Conservation (phyloP, 2,113 vertebrate genomes). For the Crotalus helleri region DNA sequence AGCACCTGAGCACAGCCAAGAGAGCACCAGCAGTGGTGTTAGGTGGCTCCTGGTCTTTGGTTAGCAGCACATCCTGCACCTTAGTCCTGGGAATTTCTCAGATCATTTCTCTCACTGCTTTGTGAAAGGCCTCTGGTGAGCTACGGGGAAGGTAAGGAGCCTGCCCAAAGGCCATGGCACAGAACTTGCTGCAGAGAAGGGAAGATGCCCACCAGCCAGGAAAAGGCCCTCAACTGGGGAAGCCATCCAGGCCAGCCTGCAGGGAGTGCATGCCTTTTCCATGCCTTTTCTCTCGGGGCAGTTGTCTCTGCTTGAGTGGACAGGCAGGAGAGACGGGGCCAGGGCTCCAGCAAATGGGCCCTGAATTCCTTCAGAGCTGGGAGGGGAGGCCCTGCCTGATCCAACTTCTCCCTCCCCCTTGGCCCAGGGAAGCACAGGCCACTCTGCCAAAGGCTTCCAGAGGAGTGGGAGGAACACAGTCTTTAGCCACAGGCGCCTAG, state of each 20-base stretch:
- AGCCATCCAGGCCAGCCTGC: too few species aligned
- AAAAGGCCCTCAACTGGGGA: not conserved
- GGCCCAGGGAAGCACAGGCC: not conserved
- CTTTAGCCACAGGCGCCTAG: not conserved
- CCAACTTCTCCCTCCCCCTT: not conserved
- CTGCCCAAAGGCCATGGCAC: not conserved
- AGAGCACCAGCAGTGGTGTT: not conserved
- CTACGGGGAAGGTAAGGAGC: not conserved
- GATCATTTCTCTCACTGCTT: not conserved
- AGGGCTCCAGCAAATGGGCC: not conserved
- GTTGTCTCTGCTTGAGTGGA: not conserved
- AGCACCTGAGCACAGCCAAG: constrained; percentile 73
- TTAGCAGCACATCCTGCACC: not conserved
- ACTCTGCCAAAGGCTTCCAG: not conserved
- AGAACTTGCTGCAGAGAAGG: not conserved
- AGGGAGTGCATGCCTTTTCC: not conserved
- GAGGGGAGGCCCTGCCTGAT: too few species aligned
- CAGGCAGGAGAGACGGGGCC: not conserved
- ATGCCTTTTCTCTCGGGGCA: not conserved
- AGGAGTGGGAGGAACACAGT: not conserved
- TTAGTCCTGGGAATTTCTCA: not conserved
- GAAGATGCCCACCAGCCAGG: not conserved
- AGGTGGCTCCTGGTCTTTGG: not conserved
- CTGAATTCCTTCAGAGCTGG: not conserved
- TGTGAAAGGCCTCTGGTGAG: not conserved